Evolutionary conservation across 2,888 invertebrate genomes (phyloP).

Genomic region (Hofmannophila pseudospretella): DNA sequence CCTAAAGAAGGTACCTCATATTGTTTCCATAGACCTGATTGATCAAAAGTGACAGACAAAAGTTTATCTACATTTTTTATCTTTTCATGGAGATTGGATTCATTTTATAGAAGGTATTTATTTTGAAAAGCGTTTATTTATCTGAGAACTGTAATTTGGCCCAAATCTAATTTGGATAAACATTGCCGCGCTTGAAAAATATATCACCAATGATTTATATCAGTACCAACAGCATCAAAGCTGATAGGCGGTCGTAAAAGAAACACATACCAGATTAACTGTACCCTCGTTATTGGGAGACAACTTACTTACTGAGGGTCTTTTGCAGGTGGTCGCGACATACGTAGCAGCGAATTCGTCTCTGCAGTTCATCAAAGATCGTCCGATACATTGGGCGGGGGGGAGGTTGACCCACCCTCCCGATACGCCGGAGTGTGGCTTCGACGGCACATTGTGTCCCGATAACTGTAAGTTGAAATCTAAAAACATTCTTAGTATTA

Average conservation of each 20-base stretch:
- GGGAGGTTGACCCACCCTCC: slow-evolving; percentile 86
- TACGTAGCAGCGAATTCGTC: slow-evolving; percentile 90
- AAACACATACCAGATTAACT: background rate
- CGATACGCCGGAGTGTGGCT: slow-evolving; percentile 95
- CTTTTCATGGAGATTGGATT: no score
- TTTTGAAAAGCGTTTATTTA: no score
- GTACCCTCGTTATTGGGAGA: background rate
- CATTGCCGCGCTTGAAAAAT: background rate
- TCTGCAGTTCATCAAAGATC: slow-evolving; percentile 83
- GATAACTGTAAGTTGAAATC: slow-evolving; percentile 83
- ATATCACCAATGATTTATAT: background rate
- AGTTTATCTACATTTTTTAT: no score
- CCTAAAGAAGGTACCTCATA: no score
- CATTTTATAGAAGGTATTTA: no score
- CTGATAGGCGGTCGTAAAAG: background rate
- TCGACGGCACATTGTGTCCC: slow-evolving; percentile 93
- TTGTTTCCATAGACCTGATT: no score
- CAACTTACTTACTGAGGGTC: background rate
- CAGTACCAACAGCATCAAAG: background rate
- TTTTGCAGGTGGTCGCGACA: slow-evolving; percentile 89
- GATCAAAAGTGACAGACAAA: no score
- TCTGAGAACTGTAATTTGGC: no score
- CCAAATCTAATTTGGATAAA: no score
- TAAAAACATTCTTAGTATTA: no score
- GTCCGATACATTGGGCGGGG: slow-evolving; percentile 92